Base-by-base conservation (phyloP, 1,140 invertebrate species). In the Proales similis region DNA sequence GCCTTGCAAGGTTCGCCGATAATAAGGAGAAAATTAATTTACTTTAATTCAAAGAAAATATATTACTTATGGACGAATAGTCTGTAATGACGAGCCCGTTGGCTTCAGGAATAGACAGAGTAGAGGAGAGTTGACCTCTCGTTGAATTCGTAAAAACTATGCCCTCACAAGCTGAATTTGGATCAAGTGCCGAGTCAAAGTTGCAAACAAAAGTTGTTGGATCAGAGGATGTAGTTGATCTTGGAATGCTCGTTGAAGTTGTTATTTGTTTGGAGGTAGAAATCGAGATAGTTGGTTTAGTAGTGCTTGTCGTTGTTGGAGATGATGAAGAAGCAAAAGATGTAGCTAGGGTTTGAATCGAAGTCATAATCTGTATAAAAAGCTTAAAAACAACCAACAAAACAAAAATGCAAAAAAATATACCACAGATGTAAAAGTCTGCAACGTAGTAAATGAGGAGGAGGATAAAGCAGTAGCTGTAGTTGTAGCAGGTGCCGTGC, bases 131-230 rank as follows among this genome's bases (percentile, higher is more conserved):
- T 12, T 53, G 7, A 38, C 24, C 19, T 39, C 26, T 39, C 26
- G 22, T 4, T 39, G 27, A 36, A 7, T 20, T 7, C 38, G 22
- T 53, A 5, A 22, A n/a, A 3, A 39, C 42, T n/a, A 20, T 14
- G n/a, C 24, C 14, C 32, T 24, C 29, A 36, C 24, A 53, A 36
- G 48, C 19, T 39, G 33, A 53, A 14, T 53, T 53, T n/a, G 38
- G 4, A 11, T 38, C 42, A 17, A 11, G 5, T 12, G 42, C 38
- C 14, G 17, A 53, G 42, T 38, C 38, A 26, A 38, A 49, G 26
- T 33, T 17, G 32, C 14, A 1, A 46, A 26, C 22, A n/a, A n/a
- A 6, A 6, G 42, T 20, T 9, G 6, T 3, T 43, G 42, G n/a
- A 4, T 4, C 1, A 9, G 42, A 2, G 24, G 24, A 43, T 7